These are phyloP conservation scores for Drosophila grimshawi DNA, from an alignment of 1,140 invertebrate genomes.

Conservation along the genomic window DNA sequence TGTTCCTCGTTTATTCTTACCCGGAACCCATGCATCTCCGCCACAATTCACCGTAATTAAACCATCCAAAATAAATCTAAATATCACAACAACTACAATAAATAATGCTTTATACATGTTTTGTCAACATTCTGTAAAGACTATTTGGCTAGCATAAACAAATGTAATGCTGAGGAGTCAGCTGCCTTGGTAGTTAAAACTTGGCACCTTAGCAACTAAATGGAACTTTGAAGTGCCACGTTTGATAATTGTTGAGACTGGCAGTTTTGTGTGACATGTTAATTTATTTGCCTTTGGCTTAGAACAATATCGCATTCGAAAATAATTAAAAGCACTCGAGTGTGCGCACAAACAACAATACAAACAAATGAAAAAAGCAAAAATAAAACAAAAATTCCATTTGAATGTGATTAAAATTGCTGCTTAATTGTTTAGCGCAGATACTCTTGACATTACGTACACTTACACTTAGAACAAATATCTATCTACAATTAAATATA, in stretches of 20 bases:
- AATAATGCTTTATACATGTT: no score
- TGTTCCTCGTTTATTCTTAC: no score
- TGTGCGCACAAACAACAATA: constrained; percentile 66
- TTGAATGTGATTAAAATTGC: constrained; percentile 55
- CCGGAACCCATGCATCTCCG: no score
- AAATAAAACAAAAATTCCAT: constrained; percentile 33
- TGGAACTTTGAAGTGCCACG: constrained; percentile 37
- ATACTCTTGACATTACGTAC: constrained; percentile 14
- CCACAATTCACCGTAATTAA: no score
- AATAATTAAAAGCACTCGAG: constrained; percentile 78
- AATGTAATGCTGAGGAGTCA: background rate
- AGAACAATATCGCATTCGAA: constrained; percentile 68
- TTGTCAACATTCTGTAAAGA: no score
- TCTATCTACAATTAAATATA: no score
- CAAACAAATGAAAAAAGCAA: constrained; percentile 27
- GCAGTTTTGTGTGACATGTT: constrained; percentile 60
- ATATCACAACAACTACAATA: no score
- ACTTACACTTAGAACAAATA: background rate
- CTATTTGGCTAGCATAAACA: no score
- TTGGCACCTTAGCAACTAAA: constrained; percentile 31
- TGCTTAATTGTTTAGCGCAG: constrained; percentile 55
- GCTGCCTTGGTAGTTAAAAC: constrained; percentile 1
- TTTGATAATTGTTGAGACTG: constrained; percentile 21
- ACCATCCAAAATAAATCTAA: no score
- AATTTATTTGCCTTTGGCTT: constrained; percentile 77